Evolutionary conservation across 2,113 vertebrate species (phyloP).

Genomic region (Rhabdomys dilectus): DNA sequence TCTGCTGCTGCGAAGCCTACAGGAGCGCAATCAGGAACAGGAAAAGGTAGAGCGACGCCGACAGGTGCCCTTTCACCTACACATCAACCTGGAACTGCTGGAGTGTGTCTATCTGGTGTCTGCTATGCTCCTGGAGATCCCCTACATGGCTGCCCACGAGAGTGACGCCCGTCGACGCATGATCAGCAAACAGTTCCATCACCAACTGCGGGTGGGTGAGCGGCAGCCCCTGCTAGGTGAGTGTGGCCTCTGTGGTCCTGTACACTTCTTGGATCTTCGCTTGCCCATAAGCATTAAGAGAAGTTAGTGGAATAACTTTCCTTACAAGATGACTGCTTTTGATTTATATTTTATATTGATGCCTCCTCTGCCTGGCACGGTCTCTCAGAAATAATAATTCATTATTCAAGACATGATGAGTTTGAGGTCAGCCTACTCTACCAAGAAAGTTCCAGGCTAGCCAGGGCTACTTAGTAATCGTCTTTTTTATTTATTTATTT

Average conservation of each 20-base stretch:
- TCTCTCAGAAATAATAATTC: not conserved
- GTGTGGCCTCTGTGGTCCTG: not conserved
- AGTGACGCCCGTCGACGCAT: slow-evolving; percentile 94
- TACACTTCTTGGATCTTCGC: not conserved
- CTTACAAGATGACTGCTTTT: not conserved
- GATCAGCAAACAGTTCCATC: slow-evolving; percentile 98
- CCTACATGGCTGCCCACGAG: slow-evolving; percentile 96
- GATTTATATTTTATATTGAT: not conserved
- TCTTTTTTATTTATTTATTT: no score
- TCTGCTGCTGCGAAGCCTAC: slow-evolving; percentile 94
- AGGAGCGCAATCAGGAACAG: slow-evolving; percentile 96
- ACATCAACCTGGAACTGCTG: slow-evolving; percentile 95
- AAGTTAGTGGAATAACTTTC: not conserved
- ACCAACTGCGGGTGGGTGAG: slow-evolving; percentile 95
- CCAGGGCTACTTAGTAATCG: not conserved
- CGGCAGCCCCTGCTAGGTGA: slow-evolving; percentile 94
- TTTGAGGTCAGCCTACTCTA: not conserved
- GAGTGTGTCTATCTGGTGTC: slow-evolving; percentile 96
- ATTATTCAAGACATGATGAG: not conserved
- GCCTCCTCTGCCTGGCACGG: not conserved
- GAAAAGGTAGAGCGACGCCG: slow-evolving; percentile 96
- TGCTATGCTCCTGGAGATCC: slow-evolving; percentile 95
- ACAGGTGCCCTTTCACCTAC: slow-evolving; percentile 96
- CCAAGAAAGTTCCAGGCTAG: not conserved
- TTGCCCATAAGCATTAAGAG: not conserved